These are phyloP conservation scores for Schizothorax lantsangensis DNA, from an alignment of 2,797 vertebrate genomes.

Conservation along the genomic window DNA sequence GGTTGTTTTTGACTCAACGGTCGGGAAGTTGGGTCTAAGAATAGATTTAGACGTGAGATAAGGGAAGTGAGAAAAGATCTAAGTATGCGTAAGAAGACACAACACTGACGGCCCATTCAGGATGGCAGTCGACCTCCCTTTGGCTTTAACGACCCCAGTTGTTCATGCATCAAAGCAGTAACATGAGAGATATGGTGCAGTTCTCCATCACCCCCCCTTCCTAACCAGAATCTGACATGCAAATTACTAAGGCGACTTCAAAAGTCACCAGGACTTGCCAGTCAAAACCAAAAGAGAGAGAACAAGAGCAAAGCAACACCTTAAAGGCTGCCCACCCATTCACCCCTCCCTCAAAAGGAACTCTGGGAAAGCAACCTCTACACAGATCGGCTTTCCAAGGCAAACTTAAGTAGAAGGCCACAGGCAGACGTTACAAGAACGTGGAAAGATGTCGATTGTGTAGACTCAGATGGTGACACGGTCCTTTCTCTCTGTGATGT, in stretches of 20 bases:
- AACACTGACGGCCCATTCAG: slow-evolving; percentile 48
- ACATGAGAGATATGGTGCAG: slow-evolving; percentile 58
- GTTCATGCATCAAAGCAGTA: slow-evolving; percentile 76
- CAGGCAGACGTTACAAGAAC: slow-evolving; percentile 56
- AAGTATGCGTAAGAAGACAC: neutral
- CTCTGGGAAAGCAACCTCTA: slow-evolving; percentile 56
- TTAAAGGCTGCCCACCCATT: slow-evolving; percentile 25
- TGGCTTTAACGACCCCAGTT: slow-evolving; percentile 75
- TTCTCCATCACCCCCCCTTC: slow-evolving; percentile 65
- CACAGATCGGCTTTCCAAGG: slow-evolving; percentile 67
- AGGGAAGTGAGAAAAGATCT: slow-evolving; percentile 25
- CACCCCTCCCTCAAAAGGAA: neutral
- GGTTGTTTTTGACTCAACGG: slow-evolving; percentile 33
- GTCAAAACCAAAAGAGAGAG: slow-evolving; percentile 70
- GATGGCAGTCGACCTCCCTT: slow-evolving; percentile 71
- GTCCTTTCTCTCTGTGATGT: slow-evolving; percentile 72
- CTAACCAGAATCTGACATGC: slow-evolving; percentile 67
- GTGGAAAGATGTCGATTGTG: slow-evolving; percentile 68
- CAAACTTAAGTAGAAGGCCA: slow-evolving; percentile 57
- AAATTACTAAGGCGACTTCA: slow-evolving; percentile 73
- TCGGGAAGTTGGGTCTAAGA: slow-evolving; percentile 28
- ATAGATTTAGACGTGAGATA: slow-evolving; percentile 3
- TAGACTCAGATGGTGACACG: slow-evolving; percentile 72
- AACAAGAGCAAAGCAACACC: slow-evolving; percentile 53
- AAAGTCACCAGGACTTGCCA: slow-evolving; percentile 70